Evolutionary conservation across 2,888 invertebrate genomes (phyloP).

Genomic region (Microchrysa polita): DNA sequence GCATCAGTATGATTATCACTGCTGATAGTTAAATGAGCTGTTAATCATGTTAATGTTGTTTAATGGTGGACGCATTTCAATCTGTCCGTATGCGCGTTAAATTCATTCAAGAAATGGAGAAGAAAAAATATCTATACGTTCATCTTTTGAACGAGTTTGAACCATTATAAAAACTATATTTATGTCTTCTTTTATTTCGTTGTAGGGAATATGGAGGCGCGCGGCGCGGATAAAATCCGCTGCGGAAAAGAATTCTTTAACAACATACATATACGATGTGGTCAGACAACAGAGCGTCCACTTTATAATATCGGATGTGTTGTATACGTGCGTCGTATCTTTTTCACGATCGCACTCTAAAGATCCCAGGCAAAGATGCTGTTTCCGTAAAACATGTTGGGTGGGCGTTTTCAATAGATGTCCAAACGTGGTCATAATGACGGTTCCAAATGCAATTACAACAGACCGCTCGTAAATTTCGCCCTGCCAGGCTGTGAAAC

Average conservation of each 20-base stretch:
- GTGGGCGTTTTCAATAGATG: conserved; percentile 35
- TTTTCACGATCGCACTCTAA: conserved; percentile 16
- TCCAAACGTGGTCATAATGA: conserved; percentile 35
- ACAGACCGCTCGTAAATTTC: conserved; percentile 41
- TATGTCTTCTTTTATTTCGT: conserved; percentile 1
- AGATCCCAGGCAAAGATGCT: not conserved
- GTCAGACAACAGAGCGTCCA: too few species aligned
- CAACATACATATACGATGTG: too few species aligned
- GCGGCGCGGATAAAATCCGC: not conserved
- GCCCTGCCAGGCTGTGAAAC: not conserved
- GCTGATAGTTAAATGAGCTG: conserved; percentile 43
- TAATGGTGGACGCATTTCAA: conserved; percentile 42
- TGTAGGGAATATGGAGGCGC: not conserved
- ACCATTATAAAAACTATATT: not conserved
- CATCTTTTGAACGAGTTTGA: not conserved
- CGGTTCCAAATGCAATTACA: conserved; percentile 40
- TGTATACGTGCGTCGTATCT: not conserved
- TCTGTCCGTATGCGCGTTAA: not conserved
- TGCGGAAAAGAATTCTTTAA: not conserved
- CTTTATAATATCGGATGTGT: not conserved
- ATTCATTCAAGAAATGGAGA: conserved; percentile 22
- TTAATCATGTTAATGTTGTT: conserved; percentile 42
- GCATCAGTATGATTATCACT: conserved; percentile 21
- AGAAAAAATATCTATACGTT: conserved; percentile 15
- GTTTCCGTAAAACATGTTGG: conserved; percentile 32